Percentiles rank a stretch among this genome's conserved stretches.
Evolutionary conservation across 2,888 invertebrate genomes (phyloP).

Genomic region (Atherix ibis): DNA sequence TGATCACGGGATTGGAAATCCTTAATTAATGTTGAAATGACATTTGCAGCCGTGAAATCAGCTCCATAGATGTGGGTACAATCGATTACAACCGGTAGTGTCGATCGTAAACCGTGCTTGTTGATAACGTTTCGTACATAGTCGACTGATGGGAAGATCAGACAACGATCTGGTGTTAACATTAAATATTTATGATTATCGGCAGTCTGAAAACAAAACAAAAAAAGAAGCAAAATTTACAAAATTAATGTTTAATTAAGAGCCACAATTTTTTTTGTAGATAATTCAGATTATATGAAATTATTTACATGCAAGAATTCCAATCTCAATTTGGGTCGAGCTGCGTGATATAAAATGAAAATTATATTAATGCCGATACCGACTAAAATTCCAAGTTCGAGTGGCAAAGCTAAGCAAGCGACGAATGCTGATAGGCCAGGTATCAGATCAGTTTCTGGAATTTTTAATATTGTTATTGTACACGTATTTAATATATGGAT

Average conservation of each 20-base stretch:
- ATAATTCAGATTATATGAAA: background rate
- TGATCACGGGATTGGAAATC: slow-evolving; percentile 60
- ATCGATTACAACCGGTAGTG: slow-evolving; percentile 66
- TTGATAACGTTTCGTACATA: slow-evolving; percentile 73
- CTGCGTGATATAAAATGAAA: slow-evolving; percentile 75
- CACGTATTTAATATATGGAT: too few species aligned
- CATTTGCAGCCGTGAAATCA: slow-evolving; percentile 74
- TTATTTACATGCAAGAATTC: slow-evolving; percentile 59
- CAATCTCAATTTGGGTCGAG: slow-evolving; percentile 66
- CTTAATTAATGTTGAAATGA: slow-evolving; percentile 54
- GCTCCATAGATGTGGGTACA: slow-evolving; percentile 78
- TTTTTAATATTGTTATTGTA: slow-evolving; percentile 17
- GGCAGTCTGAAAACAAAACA: slow-evolving; percentile 34
- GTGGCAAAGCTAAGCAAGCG: slow-evolving; percentile 63
- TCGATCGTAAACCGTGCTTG: slow-evolving; percentile 55
- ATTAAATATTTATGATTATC: slow-evolving; percentile 59
- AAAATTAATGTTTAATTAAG: background rate
- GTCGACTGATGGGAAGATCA: slow-evolving; percentile 81
- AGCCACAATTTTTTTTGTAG: slow-evolving; percentile 1
- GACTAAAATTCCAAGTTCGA: slow-evolving; percentile 74
- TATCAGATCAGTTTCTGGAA: slow-evolving; percentile 70
- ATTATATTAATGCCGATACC: slow-evolving; percentile 70
- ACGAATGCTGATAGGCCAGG: slow-evolving; percentile 74
- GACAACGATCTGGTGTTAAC: slow-evolving; percentile 72
- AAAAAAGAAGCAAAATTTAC: slow-evolving; percentile 1